Conservation (phyloP, 2,888 invertebrate genomes). For the Conchocele bisecta region DNA sequence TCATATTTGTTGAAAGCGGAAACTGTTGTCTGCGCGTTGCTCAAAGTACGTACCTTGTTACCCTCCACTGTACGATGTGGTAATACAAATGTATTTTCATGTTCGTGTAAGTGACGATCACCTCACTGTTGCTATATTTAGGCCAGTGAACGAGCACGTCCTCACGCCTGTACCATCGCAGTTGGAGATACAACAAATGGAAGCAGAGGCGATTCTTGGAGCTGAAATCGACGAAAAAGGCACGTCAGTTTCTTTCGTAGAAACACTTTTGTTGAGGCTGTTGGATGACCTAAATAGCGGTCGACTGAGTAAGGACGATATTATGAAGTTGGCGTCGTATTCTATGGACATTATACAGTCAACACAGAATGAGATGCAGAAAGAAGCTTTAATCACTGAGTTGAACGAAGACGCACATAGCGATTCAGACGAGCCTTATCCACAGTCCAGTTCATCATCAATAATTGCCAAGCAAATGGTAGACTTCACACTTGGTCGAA, state of each 20-base stretch:
- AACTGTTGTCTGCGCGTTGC: too few species aligned
- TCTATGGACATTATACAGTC: constrained; percentile 57
- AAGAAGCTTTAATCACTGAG: constrained; percentile 21
- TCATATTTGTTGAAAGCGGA: too few species aligned
- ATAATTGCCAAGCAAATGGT: constrained; percentile 62
- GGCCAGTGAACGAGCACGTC: constrained; percentile 62
- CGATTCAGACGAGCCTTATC: constrained; percentile 21
- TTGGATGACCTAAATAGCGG: constrained; percentile 62
- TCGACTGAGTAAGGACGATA: constrained; percentile 55
- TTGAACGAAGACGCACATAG: constrained; percentile 12
- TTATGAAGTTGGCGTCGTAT: constrained; percentile 59
- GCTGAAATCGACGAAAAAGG: constrained; percentile 32
- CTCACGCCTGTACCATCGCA: constrained; percentile 65
- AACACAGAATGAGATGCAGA: constrained; percentile 13
- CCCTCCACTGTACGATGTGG: too few species aligned
- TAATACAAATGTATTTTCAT: too few species aligned
- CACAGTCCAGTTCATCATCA: constrained; percentile 46
- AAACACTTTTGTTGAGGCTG: constrained; percentile 60
- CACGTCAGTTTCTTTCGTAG: constrained; percentile 49
- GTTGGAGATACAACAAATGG: constrained; percentile 40
- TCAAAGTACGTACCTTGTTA: too few species aligned
- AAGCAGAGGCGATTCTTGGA: constrained; percentile 45
- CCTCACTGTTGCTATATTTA: not conserved
- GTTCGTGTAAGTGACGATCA: too few species aligned
- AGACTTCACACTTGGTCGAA: constrained; percentile 61